Evolutionary conservation across 2,888 invertebrate genomes (phyloP), one percentile per base, ranked within the genome.

Genomic region (Mellilla xanthometata): DNA sequence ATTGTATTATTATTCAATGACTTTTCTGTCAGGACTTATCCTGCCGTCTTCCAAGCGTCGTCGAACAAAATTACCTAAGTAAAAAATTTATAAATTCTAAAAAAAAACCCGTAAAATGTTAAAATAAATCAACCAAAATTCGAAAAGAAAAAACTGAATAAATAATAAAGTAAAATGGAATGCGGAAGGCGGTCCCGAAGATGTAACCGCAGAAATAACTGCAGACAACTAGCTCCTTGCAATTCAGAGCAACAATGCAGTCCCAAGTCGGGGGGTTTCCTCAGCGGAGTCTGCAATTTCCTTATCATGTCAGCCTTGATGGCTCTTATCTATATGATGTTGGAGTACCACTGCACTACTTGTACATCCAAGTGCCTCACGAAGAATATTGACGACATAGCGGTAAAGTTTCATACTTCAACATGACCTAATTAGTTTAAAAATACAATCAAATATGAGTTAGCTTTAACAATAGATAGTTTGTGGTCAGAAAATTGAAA

Each of bases 281-380:
- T 72, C 2, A 62, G 56, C 27, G 55, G 60, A 6, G 12, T 84
- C 1, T 72, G 63, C 49, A 77, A 62, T 42, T 64, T 77, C 9
- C 33, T 85, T 2, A 65, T 84, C 19, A 43, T 83, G 54, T 55
- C 65, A 1, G 68, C 70, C 49, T 53, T 87, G 0, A 54, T 83
- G 23, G 70, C 64, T 1, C 43, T 81, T 0, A 67, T 81, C 2
- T 84, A 78, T 48, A 19, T 82, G 13, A 75, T 82, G 70, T 48
- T 85, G 13, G 77, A 84, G 9, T 68, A 76, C 38, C 81, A 85
- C 27, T 82, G 77, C 42, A 65, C 31, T 12, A 61, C 63, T 13
- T 84, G 82, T n/a, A n/a, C n/a, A n/a, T n/a, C n/a, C 45, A 60
- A 34, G 8, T 67, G 61, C 27, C 63, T 88, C 10, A 68, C 75